Conservation (phyloP, 1,140 invertebrate genomes). For the Leptopilina boulardi region DNA sequence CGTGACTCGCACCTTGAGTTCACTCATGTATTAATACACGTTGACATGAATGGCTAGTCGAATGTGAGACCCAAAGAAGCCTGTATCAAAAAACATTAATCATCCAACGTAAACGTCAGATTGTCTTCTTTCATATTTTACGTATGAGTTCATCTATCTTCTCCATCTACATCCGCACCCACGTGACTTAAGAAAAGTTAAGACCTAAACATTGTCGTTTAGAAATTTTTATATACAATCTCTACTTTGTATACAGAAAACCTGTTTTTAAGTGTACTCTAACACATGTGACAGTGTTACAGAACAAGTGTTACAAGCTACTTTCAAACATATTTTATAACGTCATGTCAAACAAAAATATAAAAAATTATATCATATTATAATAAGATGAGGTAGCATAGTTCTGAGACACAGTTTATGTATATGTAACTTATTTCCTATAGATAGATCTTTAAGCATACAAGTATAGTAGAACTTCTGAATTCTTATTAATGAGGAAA, state of each 20-base stretch:
- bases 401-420: too few relatives aligned
- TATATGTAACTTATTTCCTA: too few relatives aligned
- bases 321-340: too few relatives aligned
- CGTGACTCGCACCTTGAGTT: constrained; percentile 12
- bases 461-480: too few relatives aligned
- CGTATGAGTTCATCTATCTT: constrained; percentile 6
- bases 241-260: neutral
- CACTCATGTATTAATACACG: constrained; percentile 9
- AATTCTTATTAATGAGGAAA: too few relatives aligned
- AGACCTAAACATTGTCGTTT: constrained; percentile 9
- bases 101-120: constrained; percentile 12
- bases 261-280: too few relatives aligned
- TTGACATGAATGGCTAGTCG: constrained; percentile 5
- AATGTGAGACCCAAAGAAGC: constrained; percentile 1
- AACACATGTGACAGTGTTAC: too few relatives aligned
- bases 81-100: constrained; percentile 11
- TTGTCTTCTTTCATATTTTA: constrained; percentile 18
- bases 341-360: neutral
- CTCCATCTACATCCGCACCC: constrained; percentile 15
- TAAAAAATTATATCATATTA: too few relatives aligned
- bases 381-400: too few relatives aligned
- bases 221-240: neutral
- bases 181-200: constrained; percentile 1
- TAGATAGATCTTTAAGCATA: too few relatives aligned
- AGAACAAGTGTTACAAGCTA: too few relatives aligned